Base-by-base conservation (phyloP, 2,113 vertebrate genomes). In the Tricholaema leucomelas region DNA sequence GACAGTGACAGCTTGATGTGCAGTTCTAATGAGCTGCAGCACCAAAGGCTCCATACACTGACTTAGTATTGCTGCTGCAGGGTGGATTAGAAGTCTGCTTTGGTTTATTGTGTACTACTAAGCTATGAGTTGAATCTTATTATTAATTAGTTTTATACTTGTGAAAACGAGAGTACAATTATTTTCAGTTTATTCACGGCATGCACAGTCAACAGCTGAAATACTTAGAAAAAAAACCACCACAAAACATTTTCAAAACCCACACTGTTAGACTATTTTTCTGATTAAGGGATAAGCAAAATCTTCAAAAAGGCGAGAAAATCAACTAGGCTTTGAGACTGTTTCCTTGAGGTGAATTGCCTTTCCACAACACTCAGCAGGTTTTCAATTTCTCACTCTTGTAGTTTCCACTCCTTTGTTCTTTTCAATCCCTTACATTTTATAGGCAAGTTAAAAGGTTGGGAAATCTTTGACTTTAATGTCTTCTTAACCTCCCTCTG, bases 341-440 rank as follows among this genome's bases (percentile, higher is more conserved):
- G 33, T 85, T 88, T 79, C 58, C 73, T 92, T 78, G 54, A 83
- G 42, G 59, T 63, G 74, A 50, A 75, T 14, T 64, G 27, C 18
- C 58, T 74, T 94, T 80, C 18, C 50, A 61, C 33, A 59, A 48
- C 12, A 69, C 5, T 90, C 12, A 83, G 79, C 61, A 73, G 59
- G 84, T 82, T 92, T 96, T 93, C 52, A 21, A 50, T 73, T 91
- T 92, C 46, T 94, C 82, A 35, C 46, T 76, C 61, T 80, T 65
- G 60, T 6, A 54, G 31, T 82, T 67, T 16, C 19, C 5, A 35
- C 74, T 94, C 55, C 54, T 95, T 88, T 60, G 42, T 61, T 87
- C 50, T 87, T 90, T 92, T 71, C 8, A 72, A 81, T 33, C 7
- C 19, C 12, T 74, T 58, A 46, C 6, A 42, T 56, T 74, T 90